Evolutionary conservation across 2,113 vertebrate genomes (phyloP).

Genomic region (Nycticryphes semicollaris): DNA sequence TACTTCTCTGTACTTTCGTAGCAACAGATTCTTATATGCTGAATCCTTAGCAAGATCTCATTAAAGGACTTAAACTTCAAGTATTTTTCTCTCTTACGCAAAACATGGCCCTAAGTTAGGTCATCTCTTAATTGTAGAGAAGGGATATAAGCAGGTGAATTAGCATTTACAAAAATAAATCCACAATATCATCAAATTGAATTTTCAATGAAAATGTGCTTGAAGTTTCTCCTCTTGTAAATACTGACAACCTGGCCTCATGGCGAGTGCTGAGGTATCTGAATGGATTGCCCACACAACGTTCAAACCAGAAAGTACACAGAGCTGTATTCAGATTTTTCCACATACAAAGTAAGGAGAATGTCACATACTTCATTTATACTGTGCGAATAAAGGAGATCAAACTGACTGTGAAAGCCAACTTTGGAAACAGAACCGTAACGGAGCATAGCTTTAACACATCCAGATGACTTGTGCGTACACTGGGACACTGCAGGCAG

Average conservation of each 20-base stretch:
- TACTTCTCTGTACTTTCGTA: background rate
- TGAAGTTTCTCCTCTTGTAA: background rate
- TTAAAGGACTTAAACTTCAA: background rate
- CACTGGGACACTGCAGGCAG: background rate
- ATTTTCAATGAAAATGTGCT: background rate
- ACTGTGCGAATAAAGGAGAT: background rate
- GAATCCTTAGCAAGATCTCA: background rate
- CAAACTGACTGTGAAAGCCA: background rate
- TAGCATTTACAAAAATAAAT: background rate
- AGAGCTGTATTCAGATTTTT: background rate
- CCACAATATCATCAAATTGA: background rate
- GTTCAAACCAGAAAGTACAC: background rate
- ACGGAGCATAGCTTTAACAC: background rate
- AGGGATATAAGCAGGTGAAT: background rate
- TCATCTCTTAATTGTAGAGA: background rate
- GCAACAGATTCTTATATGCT: background rate
- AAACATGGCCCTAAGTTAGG: background rate
- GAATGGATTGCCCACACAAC: background rate
- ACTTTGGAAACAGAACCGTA: background rate
- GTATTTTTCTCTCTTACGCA: background rate
- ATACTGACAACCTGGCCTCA: background rate
- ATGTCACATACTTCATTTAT: background rate
- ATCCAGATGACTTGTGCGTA: background rate
- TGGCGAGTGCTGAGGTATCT: accelerated
- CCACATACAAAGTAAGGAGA: background rate